A percentile compares a stretch with the other conserved stretches of the same genome.
Evolutionary conservation across 2,888 invertebrate species (phyloP).

Genomic region (Cyrtodaria siliqua): DNA sequence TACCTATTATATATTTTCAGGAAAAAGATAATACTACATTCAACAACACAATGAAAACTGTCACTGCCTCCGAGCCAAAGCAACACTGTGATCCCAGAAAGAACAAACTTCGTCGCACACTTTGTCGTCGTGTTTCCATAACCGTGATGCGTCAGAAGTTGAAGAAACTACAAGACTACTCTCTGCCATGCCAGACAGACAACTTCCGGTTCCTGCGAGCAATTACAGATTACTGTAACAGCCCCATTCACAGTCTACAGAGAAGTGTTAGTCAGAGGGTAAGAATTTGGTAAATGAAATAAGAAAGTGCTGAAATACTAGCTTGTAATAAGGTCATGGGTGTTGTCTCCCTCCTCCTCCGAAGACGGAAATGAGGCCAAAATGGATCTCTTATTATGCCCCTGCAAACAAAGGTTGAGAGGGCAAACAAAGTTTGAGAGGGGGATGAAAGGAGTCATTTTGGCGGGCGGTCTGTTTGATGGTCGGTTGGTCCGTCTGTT

Average conservation of each 20-base stretch:
- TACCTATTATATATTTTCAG: too few relatives aligned
- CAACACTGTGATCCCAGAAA: slow-evolving; percentile 9
- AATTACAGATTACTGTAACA: slow-evolving; percentile 48
- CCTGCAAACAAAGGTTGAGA: too few relatives aligned
- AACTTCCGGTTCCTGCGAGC: slow-evolving; percentile 54
- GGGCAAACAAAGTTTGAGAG: too few relatives aligned
- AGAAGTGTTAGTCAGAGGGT: slow-evolving; percentile 31
- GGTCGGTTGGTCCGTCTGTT: too few relatives aligned
- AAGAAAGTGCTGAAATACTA: too few relatives aligned
- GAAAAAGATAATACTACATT: slow-evolving; percentile 49
- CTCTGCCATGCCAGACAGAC: slow-evolving; percentile 61
- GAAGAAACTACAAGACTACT: slow-evolving; percentile 73
- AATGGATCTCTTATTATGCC: too few relatives aligned
- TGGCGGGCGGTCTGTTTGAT: too few relatives aligned
- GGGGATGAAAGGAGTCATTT: too few relatives aligned
- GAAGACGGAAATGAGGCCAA: too few relatives aligned
- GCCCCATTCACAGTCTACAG: slow-evolving; percentile 43
- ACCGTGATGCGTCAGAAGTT: slow-evolving; percentile 71
- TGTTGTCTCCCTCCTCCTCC: too few relatives aligned
- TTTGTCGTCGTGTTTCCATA: slow-evolving; percentile 67
- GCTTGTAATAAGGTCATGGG: too few relatives aligned
- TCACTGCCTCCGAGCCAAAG: slow-evolving; percentile 2
- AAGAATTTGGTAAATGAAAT: too few relatives aligned
- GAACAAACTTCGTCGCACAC: slow-evolving; percentile 58
- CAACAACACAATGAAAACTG: slow-evolving; percentile 4